These are phyloP conservation scores for Halocaridina rubra DNA, from an alignment of 2,888 invertebrate species.

Conservation along the genomic window DNA sequence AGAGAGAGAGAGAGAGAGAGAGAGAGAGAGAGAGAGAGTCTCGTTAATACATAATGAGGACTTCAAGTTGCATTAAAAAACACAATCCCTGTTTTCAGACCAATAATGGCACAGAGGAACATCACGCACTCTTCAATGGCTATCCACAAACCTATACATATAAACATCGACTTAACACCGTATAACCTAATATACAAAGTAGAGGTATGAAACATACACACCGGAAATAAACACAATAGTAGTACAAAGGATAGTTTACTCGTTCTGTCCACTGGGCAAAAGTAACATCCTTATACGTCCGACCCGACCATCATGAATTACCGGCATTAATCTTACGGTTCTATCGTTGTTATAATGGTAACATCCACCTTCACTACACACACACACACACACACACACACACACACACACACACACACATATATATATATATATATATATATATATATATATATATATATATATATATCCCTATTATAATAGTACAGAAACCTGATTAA, in stretches of 20 bases:
- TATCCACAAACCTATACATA: neutral
- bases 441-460: neutral
- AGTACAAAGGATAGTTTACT: neutral
- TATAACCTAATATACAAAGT: neutral
- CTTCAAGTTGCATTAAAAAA: neutral
- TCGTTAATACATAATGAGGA: neutral
- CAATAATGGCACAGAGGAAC: neutral
- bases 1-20: neutral
- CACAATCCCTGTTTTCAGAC: neutral
- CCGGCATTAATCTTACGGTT: neutral
- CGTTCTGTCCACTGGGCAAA: neutral
- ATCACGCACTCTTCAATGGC: neutral
- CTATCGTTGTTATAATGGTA: neutral
- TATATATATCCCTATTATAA: neutral
- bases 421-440: neutral
- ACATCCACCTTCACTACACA: neutral
- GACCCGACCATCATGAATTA: neutral
- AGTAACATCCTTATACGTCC: neutral
- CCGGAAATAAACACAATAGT: neutral
- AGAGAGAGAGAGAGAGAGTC: neutral
- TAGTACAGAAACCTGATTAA: neutral
- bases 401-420: neutral
- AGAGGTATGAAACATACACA: neutral
- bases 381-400: constrained; percentile 1
- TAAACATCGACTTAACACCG: neutral